Percentiles rank a stretch among this genome's conserved stretches.
Conservation (phyloP, 2,797 vertebrate genomes). For the Sparidentex hasta region DNA sequence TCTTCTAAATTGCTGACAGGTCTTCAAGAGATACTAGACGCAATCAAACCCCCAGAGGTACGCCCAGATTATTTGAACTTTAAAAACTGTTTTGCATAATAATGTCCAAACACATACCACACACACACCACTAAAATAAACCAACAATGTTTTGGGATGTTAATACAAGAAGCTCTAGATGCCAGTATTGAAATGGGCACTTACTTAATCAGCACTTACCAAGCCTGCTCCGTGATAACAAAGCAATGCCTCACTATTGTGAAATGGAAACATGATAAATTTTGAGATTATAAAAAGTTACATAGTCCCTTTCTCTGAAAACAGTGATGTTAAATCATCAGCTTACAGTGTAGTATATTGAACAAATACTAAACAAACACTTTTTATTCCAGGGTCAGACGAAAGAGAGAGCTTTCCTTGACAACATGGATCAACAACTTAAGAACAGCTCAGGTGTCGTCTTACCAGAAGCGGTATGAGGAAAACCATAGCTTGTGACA, state of each 20-base stretch:
- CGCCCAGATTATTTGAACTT: neutral
- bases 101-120: neutral
- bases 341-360: neutral
- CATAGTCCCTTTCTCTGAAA: neutral
- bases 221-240: neutral
- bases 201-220: too few relatives aligned
- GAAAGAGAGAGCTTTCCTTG: conserved; percentile 64
- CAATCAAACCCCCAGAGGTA: conserved; percentile 51
- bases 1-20: conserved; percentile 39
- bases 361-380: neutral
- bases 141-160: too few relatives aligned
- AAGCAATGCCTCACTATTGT: neutral
- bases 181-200: too few relatives aligned
- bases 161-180: too few relatives aligned
- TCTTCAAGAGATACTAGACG: conserved; percentile 47
- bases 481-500: neutral
- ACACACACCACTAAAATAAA: too few relatives aligned
- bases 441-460: conserved; percentile 22
- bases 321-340: neutral
- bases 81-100: neutral
- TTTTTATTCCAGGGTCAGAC: conserved; percentile 61
- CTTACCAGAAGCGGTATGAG: conserved; percentile 63
- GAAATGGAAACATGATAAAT: too few relatives aligned
- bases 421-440: conserved; percentile 57
- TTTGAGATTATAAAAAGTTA: neutral